phyloP scores from a whole-genome alignment of 2,113 vertebrate genomes.

The Mus pahari region DNA sequence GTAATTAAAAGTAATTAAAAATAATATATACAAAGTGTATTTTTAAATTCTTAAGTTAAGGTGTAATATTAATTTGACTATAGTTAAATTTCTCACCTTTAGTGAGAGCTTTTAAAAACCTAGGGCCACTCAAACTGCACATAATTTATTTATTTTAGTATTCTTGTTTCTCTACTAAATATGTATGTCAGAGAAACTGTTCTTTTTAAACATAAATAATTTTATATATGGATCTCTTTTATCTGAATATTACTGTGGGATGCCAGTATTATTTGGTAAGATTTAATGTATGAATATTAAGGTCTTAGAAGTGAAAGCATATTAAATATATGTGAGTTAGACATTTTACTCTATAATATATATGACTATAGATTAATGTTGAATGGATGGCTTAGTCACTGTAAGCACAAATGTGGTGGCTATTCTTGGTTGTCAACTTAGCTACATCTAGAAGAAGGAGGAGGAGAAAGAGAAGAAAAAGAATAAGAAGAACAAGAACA shows the following conservation, averaged over 20 bases:
- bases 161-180: conserved; percentile 1
- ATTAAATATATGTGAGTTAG: conserved; percentile 50
- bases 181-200: neutral
- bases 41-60: conserved; percentile 23
- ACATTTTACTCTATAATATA: neutral
- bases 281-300: conserved; percentile 60
- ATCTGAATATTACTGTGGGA: conserved; percentile 29
- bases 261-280: conserved; percentile 52
- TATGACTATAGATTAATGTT: conserved; percentile 33
- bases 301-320: conserved; percentile 47
- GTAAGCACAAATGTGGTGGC: neutral
- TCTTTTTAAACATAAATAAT: conserved; percentile 60
- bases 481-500: too few species aligned
- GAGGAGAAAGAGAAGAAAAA: too few species aligned
- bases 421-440: neutral
- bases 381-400: conserved; percentile 10
- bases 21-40: neutral
- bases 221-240: conserved; percentile 42
- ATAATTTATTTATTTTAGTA: neutral
- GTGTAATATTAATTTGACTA: neutral
- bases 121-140: neutral
- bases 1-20: too few species aligned
- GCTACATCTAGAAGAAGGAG: neutral
- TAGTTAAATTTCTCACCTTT: conserved; percentile 34
- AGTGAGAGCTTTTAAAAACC: conserved; percentile 30